Conservation (phyloP, 2,797 vertebrate genomes). For the Momotus momota region DNA sequence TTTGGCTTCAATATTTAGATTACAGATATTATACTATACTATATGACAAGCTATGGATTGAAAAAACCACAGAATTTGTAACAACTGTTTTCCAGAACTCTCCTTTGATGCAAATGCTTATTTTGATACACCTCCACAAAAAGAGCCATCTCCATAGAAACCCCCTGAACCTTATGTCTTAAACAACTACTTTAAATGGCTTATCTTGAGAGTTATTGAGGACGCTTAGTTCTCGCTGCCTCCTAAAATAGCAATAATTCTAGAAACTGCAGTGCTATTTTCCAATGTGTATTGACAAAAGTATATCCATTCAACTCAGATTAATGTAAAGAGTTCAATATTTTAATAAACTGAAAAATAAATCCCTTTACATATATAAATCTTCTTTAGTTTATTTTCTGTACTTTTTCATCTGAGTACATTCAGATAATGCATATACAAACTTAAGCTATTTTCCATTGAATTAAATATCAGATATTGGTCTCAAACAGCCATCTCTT, state of each 20-base stretch:
- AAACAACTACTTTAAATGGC: slow-evolving; percentile 54
- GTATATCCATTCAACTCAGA: neutral
- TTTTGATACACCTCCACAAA: slow-evolving; percentile 44
- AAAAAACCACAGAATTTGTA: slow-evolving; percentile 17
- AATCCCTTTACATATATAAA: neutral
- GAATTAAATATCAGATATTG: neutral
- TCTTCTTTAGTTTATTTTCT: neutral
- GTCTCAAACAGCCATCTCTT: neutral
- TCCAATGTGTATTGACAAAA: neutral
- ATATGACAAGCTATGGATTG: neutral
- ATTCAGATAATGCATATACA: neutral
- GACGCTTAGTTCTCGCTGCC: neutral
- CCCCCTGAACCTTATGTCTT: slow-evolving; percentile 44
- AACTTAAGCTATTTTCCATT: neutral
- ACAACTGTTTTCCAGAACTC: neutral
- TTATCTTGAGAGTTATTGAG: slow-evolving; percentile 54
- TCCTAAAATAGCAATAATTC: slow-evolving; percentile 55
- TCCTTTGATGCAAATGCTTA: slow-evolving; percentile 34
- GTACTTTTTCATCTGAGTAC: neutral
- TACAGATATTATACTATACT: neutral
- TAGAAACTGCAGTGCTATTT: slow-evolving; percentile 18
- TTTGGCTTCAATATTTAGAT: slow-evolving; percentile 20
- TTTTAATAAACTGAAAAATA: slow-evolving; percentile 29
- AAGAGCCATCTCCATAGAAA: slow-evolving; percentile 58
- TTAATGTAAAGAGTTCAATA: neutral